Evolutionary conservation across 2,113 vertebrate genomes (phyloP), one percentile per base, ranked within the genome.

Genomic region (Anoura caudifer): DNA sequence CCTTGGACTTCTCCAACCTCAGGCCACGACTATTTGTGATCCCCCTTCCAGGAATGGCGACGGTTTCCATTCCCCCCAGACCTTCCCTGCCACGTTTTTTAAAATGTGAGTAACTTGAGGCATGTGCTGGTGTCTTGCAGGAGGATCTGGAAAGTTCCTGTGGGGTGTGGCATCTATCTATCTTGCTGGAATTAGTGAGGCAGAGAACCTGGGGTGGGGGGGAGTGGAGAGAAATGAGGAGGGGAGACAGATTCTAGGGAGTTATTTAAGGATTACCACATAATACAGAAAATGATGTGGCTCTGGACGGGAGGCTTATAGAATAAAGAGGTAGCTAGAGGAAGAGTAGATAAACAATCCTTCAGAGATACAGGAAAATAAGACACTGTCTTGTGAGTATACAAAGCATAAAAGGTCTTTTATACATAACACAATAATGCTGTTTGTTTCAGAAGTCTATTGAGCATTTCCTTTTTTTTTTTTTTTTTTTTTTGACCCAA

Each of bases 241-340:
- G 65, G 47, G 67, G 4, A 79, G 86, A 67, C 22, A 72, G 88
- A 63, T 45, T 52, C 65, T 47, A 41, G 73, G 72, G 72, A 95
- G 87, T 90, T 76, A 77, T 76, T 31, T 59, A 50, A 76, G 63
- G 82, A 95, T 95, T 95, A 96, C 83, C 69, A 16, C 93, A 95
- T 93, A 75, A 43, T 19, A 82, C 11, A 75, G 91, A 91, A 95
- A 69, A 72, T 4, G 20, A 14, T 22, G 17, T 33, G 83, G 38
- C 54, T 79, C 73, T 50, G 54, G 72, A 22, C 11, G 7, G 72
- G 24, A 93, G 72, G 76, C n/a, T 0, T n/a, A 6, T 26, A 75
- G 65, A 76, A 69, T 67, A 65, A 80, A 56, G 76, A 88, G n/a
- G 26, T 38, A 88, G 45, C 61, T 54, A 50, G 85, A 70, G 43